Percentiles rank a stretch among this genome's conserved stretches.
phyloP scores from a whole-genome alignment of 2,113 vertebrate species.

The Zosterops japonicus region DNA sequence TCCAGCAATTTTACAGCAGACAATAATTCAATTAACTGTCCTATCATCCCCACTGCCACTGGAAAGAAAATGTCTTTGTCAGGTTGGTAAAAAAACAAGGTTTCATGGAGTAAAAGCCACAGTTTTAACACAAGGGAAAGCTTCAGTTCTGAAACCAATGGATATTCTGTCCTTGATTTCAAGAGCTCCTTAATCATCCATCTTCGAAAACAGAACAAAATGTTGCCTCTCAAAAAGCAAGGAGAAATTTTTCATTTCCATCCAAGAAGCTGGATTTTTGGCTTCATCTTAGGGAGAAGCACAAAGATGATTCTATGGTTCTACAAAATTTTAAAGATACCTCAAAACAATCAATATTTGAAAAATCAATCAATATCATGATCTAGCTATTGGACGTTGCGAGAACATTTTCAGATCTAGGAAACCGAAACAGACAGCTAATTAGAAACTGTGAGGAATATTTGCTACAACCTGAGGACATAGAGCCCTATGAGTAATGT shows the following conservation, averaged over 20 bases:
- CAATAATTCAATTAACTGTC: conserved; percentile 16
- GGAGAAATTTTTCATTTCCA: not conserved
- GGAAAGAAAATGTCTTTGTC: not conserved
- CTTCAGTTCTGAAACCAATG: not conserved
- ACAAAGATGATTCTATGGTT: not conserved
- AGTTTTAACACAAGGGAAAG: not conserved
- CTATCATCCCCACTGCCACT: not conserved
- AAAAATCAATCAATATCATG: not conserved
- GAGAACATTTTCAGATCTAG: not conserved
- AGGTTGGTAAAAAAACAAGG: not conserved
- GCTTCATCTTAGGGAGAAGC: not conserved
- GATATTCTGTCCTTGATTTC: not conserved
- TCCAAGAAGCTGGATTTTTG: not conserved
- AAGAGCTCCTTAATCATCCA: not conserved
- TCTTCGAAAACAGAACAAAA: not conserved
- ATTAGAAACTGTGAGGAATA: not conserved
- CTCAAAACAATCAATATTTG: not conserved
- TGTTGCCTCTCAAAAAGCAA: not conserved
- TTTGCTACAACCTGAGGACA: not conserved
- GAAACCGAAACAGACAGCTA: not conserved
- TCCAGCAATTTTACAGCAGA: conserved; percentile 25
- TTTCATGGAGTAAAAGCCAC: not conserved
- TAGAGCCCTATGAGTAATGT: not conserved
- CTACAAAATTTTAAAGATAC: not conserved
- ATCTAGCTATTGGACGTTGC: not conserved